phyloP scores from a whole-genome alignment of 2,113 vertebrate genomes.

The Alouatta palliata region DNA sequence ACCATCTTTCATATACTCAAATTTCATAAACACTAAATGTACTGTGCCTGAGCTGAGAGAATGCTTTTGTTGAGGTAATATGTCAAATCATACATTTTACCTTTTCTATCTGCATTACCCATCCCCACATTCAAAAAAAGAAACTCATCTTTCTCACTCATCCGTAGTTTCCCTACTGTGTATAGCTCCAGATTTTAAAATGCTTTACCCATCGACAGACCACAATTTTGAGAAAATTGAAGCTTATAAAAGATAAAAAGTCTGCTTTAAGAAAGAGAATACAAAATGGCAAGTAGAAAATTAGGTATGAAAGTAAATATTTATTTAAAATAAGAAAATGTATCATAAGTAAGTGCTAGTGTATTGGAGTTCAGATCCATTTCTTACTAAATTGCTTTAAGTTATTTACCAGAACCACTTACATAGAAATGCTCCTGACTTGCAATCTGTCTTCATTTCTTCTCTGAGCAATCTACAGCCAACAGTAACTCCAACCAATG shows the following conservation, averaged over 20 bases:
- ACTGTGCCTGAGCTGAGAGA: background rate
- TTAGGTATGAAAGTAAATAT: background rate
- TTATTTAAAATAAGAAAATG: constrained; percentile 43
- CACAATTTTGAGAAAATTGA: background rate
- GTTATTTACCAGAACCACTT: constrained; percentile 40
- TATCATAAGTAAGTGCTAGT: constrained; percentile 22
- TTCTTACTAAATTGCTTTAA: constrained; percentile 49
- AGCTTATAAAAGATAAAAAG: background rate
- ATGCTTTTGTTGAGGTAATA: background rate
- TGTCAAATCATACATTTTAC: background rate
- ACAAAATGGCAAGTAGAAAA: background rate
- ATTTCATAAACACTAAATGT: background rate
- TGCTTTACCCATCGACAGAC: background rate
- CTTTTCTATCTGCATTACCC: background rate
- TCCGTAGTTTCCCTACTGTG: background rate
- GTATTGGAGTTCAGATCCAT: background rate
- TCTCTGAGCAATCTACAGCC: background rate
- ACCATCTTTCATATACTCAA: background rate
- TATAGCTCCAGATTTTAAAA: background rate
- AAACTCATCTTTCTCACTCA: background rate
- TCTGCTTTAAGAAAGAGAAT: background rate
- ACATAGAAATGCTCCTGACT: background rate
- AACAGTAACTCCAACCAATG: background rate
- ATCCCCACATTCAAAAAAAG: background rate
- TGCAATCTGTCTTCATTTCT: constrained; percentile 48